Base-by-base conservation (phyloP, 2,797 vertebrate species). In the Ciconia nigra region DNA sequence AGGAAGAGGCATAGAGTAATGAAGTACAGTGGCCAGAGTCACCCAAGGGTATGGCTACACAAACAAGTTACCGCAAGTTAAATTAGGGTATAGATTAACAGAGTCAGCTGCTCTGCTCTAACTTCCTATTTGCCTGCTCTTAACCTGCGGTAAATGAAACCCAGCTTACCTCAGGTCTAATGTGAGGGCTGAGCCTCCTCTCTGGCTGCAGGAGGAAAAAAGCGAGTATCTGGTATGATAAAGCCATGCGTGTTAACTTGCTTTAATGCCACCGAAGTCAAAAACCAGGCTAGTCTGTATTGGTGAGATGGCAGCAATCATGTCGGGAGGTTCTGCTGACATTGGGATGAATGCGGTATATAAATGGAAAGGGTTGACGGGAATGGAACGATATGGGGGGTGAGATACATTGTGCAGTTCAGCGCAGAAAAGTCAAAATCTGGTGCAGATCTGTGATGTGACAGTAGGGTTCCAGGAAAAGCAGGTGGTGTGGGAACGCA, bases 391-490 rank as follows among this genome's bases (percentile, higher is more conserved):
- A 67, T 90, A 76, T 3, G 1, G 69, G 71, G 91, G 63, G 79
- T 81, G 92, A 94, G 62, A 92, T 54, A 69, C 25, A 3, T 78
- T 3, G 2, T 49, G 59, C 59, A 63, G 59, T 58, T 94, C 67
- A 74, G 69, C 5, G 3, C 62, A 89, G 89, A 96, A 94, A 96
- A 97, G 92, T 87, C 61, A 90, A 95, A 97, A 96, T 94, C 93
- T 96, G 92, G 72, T 94, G 65, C 84, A 87, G 95, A 95, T 92
- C 91, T 95, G 96, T 0, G 5, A 82, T 72, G 86, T 82, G 90
- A 87, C 66, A 55, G 87, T 87, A 93, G 82, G 51, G 79, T 87
- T 96, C 93, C 93, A 94, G 95, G 66, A 95, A 95, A 97, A 96
- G 91, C 93, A 96, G 92, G 95, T 96, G 93, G 92, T 89, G 82